Evolutionary conservation across 64 coral and sea anemone species (phyloP), one percentile per base, ranked within the genome.

Genomic region (Trachythela sp.): DNA sequence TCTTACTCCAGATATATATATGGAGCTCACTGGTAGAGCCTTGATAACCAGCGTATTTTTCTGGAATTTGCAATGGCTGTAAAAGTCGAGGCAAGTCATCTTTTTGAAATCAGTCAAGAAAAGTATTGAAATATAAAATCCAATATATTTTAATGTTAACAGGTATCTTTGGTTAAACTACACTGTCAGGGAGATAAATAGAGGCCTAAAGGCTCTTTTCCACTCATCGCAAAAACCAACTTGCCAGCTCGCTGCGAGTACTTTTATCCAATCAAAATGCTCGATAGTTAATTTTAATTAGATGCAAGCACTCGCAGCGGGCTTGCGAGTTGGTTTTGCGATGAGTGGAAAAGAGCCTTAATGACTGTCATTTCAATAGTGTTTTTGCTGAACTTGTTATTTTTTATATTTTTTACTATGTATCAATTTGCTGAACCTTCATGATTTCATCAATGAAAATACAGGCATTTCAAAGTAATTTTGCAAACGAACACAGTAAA

Each of bases 1-100:
- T n/a, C n/a, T n/a, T n/a, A n/a, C n/a, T n/a, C n/a, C n/a, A n/a
- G n/a, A n/a, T n/a, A n/a, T n/a, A n/a, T n/a, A n/a, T n/a, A n/a
- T n/a, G n/a, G n/a, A n/a, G n/a, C n/a, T n/a, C n/a, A n/a, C n/a
- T n/a, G n/a, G n/a, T n/a, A n/a, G 75, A 80, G 75, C 75, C 75
- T 80, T 80, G 75, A 80, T 80, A 80, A 80, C 37, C 75, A 37
- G 75, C 35, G 75, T 80, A 80, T 36, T 80, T 80, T 80, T 80
- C 75, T 80, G 75, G 75, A 80, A 80, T 80, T 80, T 80, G 34
- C 37, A 80, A 80, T 36, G 75, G 27, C 34, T 37, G 75, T 18
- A 80, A 0, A 80, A 80, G 75, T 80, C 75, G 34, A 80, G 75
- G 75, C 75, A 80, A 80, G 32, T 80, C 75, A 80, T 80, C 31